Evolutionary conservation across 1,140 invertebrate species (phyloP), one percentile per base, ranked within the genome.

Genomic region (Mylabris phalerata): DNA sequence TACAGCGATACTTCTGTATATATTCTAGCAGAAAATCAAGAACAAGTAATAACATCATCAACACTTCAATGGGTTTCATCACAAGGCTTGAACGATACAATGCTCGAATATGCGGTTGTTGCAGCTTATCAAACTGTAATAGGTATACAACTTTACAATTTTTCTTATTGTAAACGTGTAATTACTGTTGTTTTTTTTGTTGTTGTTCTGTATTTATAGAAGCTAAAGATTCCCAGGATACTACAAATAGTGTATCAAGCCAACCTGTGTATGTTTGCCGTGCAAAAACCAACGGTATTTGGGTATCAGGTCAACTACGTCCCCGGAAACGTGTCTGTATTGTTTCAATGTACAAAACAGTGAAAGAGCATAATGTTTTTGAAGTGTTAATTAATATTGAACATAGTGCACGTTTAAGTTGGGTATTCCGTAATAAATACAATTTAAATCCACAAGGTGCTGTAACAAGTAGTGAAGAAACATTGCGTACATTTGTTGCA

Each of bases 341-440:
- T 9, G 83, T 89, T 4, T 82, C 85, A 6, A 72, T 81, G 27
- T 77, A 80, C 50, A 80, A 79, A n/a, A 77, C 70, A 51, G 82
- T 81, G 4, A 77, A 79, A 45, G 76, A 75, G 26, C 81, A 86
- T 60, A 73, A 80, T 1, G 73, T 78, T 32, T 91, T 88, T 68
- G 87, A 92, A 66, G 77, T 91, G 3, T 73, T 91, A 9, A 81
- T 88, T 65, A 92, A 91, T 72, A 80, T 86, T 49, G 87, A 90
- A 59, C 82, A 83, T 50, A 82, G 86, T n/a, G 86, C 84, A 1
- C 77, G 86, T 42, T 76, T 91, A 1, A 82, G 77, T 50, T 92
- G 89, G 89, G 75, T 80, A 5, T 68, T 76, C 7, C 90, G 87
- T 85, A 74, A 80, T 57, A 88, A 84, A 69, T 88, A 82, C 67